Evolutionary conservation across 2,888 invertebrate species (phyloP).

Genomic region (Junonia oenone): DNA sequence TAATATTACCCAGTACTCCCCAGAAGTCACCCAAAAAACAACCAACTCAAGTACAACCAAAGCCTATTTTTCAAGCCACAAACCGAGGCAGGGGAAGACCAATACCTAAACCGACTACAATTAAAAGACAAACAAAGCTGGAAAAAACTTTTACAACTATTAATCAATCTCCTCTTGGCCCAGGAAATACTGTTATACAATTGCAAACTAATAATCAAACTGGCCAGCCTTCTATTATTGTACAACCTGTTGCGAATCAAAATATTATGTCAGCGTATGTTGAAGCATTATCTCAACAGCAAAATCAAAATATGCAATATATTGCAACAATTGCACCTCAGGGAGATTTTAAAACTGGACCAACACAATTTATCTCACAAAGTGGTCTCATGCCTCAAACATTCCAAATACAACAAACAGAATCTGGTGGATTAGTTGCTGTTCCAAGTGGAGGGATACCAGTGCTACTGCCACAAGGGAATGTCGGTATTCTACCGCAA

Average conservation of each 20-base stretch:
- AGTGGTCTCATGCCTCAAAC: slow-evolving; percentile 78
- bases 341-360: slow-evolving; percentile 75
- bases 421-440: slow-evolving; percentile 80
- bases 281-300: slow-evolving; percentile 84
- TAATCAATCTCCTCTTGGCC: slow-evolving; percentile 65
- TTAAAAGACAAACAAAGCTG: slow-evolving; percentile 69
- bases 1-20: slow-evolving; percentile 58
- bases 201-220: slow-evolving; percentile 77
- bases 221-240: slow-evolving; percentile 82
- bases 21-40: slow-evolving; percentile 76
- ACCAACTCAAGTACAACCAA: slow-evolving; percentile 66
- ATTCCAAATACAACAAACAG: slow-evolving; percentile 81
- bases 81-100: slow-evolving; percentile 67
- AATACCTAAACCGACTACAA: slow-evolving; percentile 67
- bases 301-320: slow-evolving; percentile 87
- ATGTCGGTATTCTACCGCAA: slow-evolving; percentile 73
- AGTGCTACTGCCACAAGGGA: slow-evolving; percentile 73
- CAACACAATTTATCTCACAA: slow-evolving; percentile 78
- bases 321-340: slow-evolving; percentile 85
- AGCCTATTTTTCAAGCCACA: slow-evolving; percentile 69
- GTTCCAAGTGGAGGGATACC: slow-evolving; percentile 81
- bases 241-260: slow-evolving; percentile 82
- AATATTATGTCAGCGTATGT: slow-evolving; percentile 83
- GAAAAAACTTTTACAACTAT: slow-evolving; percentile 71
- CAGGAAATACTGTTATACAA: slow-evolving; percentile 77